Percentiles rank a stretch among this genome's conserved stretches.
These are phyloP conservation scores for Mythimna lalbum DNA, from an alignment of 2,888 invertebrate genomes.

Conservation along the genomic window DNA sequence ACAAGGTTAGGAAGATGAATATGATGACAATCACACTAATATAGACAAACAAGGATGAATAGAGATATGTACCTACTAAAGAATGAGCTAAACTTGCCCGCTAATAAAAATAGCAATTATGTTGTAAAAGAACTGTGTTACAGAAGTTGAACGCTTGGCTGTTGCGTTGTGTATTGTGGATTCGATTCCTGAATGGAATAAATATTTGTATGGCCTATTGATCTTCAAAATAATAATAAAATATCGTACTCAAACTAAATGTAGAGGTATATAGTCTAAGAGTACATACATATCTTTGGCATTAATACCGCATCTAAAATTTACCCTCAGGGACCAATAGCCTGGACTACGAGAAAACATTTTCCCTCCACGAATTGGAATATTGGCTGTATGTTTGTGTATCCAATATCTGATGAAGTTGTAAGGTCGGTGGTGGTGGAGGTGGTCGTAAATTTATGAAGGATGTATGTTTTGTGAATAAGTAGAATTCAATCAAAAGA, in stretches of 20 bases:
- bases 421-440: no score
- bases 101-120: neutral
- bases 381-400: neutral
- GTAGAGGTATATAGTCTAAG: no score
- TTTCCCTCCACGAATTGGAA: neutral
- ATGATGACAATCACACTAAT: neutral
- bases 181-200: no score
- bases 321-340: neutral
- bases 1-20: neutral
- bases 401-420: no score
- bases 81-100: neutral
- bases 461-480: neutral
- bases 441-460: no score
- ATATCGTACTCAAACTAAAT: neutral
- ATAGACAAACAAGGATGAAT: neutral
- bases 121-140: neutral
- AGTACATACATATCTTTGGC: neutral
- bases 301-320: constrained; percentile 1
- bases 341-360: neutral
- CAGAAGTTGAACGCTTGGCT: neutral
- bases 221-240: no score
- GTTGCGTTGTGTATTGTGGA: no score
- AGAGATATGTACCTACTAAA: neutral
- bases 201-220: no score
- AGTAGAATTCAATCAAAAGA: neutral